Percentiles rank a stretch among this genome's conserved stretches.
These are phyloP conservation scores for Synanthedon tipuliformis DNA, from an alignment of 2,888 invertebrate genomes.

Conservation along the genomic window DNA sequence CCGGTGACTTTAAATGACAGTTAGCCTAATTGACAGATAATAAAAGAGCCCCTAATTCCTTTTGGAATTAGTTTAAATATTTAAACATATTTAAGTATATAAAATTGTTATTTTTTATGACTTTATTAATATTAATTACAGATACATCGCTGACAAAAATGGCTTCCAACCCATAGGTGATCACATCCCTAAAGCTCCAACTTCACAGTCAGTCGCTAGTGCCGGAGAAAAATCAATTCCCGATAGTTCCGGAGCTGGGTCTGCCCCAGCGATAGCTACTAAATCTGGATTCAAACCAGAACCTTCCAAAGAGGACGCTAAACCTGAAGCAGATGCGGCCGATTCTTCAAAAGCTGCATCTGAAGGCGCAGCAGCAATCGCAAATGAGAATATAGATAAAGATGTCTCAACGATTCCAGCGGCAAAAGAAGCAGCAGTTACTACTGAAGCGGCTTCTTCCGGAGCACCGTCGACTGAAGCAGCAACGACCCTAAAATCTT, in stretches of 20 bases:
- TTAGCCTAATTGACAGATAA: no score
- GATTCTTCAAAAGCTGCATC: slow-evolving; percentile 4
- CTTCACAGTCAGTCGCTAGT: slow-evolving; percentile 9
- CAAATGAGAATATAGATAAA: slow-evolving; percentile 3
- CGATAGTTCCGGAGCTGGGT: slow-evolving; percentile 20
- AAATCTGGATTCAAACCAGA: slow-evolving; percentile 1
- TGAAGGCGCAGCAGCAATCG: slow-evolving; percentile 1
- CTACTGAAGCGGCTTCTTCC: slow-evolving; percentile 1
- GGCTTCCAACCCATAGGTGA: slow-evolving; percentile 77
- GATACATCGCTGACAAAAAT: slow-evolving; percentile 79
- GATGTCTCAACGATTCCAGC: slow-evolving; percentile 7
- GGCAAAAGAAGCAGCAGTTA: slow-evolving; percentile 6
- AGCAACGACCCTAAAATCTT: slow-evolving; percentile 1
- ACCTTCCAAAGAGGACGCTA: not conserved
- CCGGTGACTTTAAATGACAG: no score
- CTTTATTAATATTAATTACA: slow-evolving; percentile 16
- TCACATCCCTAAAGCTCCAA: slow-evolving; percentile 66
- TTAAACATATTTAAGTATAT: not conserved
- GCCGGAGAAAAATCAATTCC: slow-evolving; percentile 22
- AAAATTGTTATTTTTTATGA: not conserved
- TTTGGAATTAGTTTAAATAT: not conserved
- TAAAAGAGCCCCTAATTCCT: not conserved
- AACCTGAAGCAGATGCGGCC: slow-evolving; percentile 1
- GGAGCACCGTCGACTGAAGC: slow-evolving; percentile 1
- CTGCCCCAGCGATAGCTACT: slow-evolving; percentile 14